These are phyloP conservation scores for Coccyzus lansbergi DNA, from an alignment of 2,797 vertebrate genomes.

Conservation along the genomic window DNA sequence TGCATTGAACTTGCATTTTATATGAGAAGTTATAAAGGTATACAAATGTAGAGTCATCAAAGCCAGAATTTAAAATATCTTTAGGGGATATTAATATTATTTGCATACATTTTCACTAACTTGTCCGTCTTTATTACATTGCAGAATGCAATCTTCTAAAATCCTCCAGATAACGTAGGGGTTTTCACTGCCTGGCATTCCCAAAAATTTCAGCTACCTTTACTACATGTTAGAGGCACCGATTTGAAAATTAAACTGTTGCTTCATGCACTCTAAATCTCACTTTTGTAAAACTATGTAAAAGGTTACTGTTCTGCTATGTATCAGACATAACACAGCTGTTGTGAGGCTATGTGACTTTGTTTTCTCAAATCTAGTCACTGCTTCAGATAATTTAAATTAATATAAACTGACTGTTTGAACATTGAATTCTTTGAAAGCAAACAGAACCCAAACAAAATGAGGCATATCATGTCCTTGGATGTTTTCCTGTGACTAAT, in stretches of 20 bases:
- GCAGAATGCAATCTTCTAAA: background rate
- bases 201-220: background rate
- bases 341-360: background rate
- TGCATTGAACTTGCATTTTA: background rate
- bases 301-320: background rate
- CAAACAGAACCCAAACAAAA: background rate
- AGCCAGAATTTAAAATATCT: background rate
- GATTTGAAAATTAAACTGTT: background rate
- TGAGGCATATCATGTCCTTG: background rate
- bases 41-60: background rate
- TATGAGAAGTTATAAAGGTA: background rate
- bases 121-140: background rate
- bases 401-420: background rate
- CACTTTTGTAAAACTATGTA: background rate
- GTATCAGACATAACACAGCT: background rate
- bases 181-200: background rate
- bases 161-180: background rate
- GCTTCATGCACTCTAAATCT: background rate
- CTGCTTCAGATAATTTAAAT: background rate
- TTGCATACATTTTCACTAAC: slow-evolving; percentile 31
- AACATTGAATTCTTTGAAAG: background rate
- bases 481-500: background rate
- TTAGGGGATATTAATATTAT: background rate
- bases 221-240: background rate
- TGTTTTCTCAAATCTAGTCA: background rate